phyloP scores from a whole-genome alignment of 2,888 invertebrate species.

The Germaria angustata region DNA sequence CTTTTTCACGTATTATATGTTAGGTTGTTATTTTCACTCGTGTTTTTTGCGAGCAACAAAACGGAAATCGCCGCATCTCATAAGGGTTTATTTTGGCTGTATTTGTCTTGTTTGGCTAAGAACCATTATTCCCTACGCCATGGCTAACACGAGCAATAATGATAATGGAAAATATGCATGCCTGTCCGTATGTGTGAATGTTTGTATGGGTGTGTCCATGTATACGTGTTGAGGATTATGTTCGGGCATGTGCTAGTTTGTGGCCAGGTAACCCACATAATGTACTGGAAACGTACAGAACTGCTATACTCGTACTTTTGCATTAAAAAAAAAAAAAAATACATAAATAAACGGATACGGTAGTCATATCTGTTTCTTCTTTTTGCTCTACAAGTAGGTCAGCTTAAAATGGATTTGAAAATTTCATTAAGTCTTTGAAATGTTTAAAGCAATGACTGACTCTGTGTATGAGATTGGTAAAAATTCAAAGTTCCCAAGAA shows the following conservation, averaged over 20 bases:
- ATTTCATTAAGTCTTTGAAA: too few relatives aligned
- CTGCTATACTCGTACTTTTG: background rate
- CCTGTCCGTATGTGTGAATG: background rate
- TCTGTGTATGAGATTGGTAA: background rate
- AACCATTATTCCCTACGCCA: slow-evolving; percentile 14
- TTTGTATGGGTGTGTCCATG: background rate
- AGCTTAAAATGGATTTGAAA: background rate
- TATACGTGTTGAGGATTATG: background rate
- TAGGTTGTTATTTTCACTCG: background rate
- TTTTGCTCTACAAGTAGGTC: background rate
- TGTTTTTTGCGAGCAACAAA: slow-evolving; percentile 12
- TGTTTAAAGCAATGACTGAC: background rate
- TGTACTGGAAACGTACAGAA: slow-evolving; percentile 23
- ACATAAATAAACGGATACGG: background rate
- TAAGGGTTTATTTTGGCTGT: background rate
- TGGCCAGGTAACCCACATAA: slow-evolving; percentile 54
- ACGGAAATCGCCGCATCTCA: slow-evolving; percentile 44
- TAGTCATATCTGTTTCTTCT: background rate
- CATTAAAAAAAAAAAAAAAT: background rate
- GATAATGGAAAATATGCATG: slow-evolving; percentile 40
- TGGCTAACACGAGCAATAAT: slow-evolving; percentile 51
- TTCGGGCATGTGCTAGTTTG: slow-evolving; percentile 3
- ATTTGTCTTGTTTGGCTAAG: slow-evolving; percentile 13
- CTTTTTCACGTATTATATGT: too few relatives aligned
- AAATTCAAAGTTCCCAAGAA: background rate